Evolutionary conservation across 2,888 invertebrate genomes (phyloP).

Genomic region (Pachycephus smyrnensis): DNA sequence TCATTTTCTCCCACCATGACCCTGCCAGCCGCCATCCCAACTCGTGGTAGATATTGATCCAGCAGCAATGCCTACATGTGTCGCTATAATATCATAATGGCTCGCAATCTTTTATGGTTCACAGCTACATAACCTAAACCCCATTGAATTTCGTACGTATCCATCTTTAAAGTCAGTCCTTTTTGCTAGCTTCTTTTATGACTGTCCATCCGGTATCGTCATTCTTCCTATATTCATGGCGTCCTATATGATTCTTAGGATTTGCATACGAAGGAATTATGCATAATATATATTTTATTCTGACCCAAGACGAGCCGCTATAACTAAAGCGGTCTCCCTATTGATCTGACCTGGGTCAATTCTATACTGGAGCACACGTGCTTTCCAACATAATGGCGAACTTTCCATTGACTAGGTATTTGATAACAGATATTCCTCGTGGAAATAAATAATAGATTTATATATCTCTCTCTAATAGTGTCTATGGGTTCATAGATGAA

Average conservation of each 20-base stretch:
- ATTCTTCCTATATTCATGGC: background rate
- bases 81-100: background rate
- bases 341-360: background rate
- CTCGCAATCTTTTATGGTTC: background rate
- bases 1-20: background rate
- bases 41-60: background rate
- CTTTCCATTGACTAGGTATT: background rate
- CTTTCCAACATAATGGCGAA: background rate
- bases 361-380: background rate
- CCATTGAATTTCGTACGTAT: background rate
- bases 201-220: background rate
- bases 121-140: background rate
- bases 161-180: background rate
- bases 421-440: background rate
- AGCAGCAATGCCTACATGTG: background rate
- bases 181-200: background rate
- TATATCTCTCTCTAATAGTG: background rate
- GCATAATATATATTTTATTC: background rate
- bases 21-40: background rate
- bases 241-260: background rate
- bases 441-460: too few relatives aligned
- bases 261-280: background rate
- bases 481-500: background rate
- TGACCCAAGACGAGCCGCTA: background rate
- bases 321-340: background rate